These are phyloP conservation scores for Galaxea fascicularis DNA, from an alignment of 92 coral and sea anemone genomes.

Conservation along the genomic window DNA sequence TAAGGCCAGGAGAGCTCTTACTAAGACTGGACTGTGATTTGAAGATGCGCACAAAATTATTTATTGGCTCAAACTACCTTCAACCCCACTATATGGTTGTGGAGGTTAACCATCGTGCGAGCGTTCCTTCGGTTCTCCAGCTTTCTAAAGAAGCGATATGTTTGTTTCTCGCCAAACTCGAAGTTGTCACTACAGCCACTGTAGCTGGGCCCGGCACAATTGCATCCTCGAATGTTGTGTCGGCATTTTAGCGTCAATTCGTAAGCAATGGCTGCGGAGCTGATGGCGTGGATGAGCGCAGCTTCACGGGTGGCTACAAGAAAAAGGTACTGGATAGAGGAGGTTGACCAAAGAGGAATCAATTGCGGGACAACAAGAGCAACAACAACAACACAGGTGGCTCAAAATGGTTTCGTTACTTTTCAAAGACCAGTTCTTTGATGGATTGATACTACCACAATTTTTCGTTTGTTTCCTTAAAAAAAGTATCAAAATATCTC, in stretches of 20 bases:
- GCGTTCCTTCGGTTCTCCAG: conserved; percentile 68
- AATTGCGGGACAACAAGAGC: background rate
- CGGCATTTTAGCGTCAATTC: conserved; percentile 73
- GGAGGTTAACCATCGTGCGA: conserved; percentile 67
- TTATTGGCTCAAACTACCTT: too few species aligned
- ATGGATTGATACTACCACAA: background rate
- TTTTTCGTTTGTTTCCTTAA: too few species aligned
- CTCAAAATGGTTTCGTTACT: too few species aligned
- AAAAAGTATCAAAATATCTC: too few species aligned
- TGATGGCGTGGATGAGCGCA: conserved; percentile 79
- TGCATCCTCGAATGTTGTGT: conserved; percentile 71
- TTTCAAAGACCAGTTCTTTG: too few species aligned
- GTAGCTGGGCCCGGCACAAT: conserved; percentile 29
- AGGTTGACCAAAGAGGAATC: background rate
- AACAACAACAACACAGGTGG: too few species aligned
- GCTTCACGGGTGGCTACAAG: conserved; percentile 75
- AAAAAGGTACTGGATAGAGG: background rate
- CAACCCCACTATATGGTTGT: conserved; percentile 88
- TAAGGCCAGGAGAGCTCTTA: too few species aligned
- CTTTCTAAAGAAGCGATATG: conserved; percentile 73
- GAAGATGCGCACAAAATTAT: too few species aligned
- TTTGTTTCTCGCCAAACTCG: conserved; percentile 77
- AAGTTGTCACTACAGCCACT: conserved; percentile 84
- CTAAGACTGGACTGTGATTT: too few species aligned
- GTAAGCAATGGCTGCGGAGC: conserved; percentile 79